A percentile compares a stretch with the other conserved stretches of the same genome.
These are phyloP conservation scores for Hypotaenidia philippensis DNA, from an alignment of 2,797 vertebrate species.

Conservation along the genomic window DNA sequence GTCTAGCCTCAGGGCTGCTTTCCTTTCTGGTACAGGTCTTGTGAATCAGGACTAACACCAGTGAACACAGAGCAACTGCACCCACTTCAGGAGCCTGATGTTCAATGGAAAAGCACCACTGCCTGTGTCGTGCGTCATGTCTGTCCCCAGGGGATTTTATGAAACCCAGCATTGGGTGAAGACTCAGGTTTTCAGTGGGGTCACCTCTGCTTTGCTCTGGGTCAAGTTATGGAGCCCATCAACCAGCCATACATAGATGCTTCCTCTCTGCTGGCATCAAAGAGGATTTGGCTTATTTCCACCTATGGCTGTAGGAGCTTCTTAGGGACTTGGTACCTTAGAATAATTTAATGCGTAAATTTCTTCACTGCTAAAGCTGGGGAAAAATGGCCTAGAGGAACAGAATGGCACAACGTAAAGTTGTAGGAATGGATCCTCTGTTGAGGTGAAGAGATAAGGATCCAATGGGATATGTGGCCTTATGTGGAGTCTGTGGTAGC, in stretches of 20 bases:
- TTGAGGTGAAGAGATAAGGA: not conserved
- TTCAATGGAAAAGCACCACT: not conserved
- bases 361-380: not conserved
- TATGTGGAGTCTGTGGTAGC: not conserved
- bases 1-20: not conserved
- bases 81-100: not conserved
- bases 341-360: not conserved
- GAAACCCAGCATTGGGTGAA: not conserved
- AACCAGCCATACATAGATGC: not conserved
- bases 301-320: not conserved
- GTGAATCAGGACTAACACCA: not conserved
- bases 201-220: conserved; percentile 25
- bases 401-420: not conserved
- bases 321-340: not conserved
- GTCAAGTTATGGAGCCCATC: not conserved
- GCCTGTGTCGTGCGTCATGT: accelerated
- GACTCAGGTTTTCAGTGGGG: not conserved
- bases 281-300: not conserved
- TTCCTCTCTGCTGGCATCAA: not conserved
- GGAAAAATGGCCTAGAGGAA: not conserved
- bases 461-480: not conserved
- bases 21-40: not conserved
- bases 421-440: not conserved
- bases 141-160: not conserved
- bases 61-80: not conserved